Evolutionary conservation across 1,140 invertebrate genomes (phyloP).

Genomic region (Ectropis grisescens): DNA sequence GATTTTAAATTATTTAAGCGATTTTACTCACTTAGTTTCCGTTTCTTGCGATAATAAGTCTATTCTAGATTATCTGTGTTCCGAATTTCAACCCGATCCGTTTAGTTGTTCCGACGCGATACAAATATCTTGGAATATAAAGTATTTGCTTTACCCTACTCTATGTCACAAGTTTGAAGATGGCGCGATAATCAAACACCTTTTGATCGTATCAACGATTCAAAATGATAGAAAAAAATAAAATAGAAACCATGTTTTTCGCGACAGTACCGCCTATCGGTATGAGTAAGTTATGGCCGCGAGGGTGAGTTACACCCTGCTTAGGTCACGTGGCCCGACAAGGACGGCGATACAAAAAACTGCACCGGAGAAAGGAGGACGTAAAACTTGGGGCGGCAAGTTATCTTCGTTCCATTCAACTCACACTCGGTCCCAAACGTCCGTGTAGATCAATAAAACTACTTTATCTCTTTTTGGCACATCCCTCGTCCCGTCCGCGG

Average conservation of each 20-base stretch:
- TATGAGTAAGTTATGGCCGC: slow-evolving; percentile 72
- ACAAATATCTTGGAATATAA: too few relatives aligned
- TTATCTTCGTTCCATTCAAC: slow-evolving; percentile 70
- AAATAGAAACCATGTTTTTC: slow-evolving; percentile 53
- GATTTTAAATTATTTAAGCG: too few relatives aligned
- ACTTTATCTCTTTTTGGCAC: slow-evolving; percentile 73
- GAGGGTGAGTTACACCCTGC: slow-evolving; percentile 69
- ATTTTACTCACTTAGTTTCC: too few relatives aligned
- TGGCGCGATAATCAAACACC: too few relatives aligned
- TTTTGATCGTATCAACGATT: too few relatives aligned
- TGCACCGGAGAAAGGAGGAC: slow-evolving; percentile 27
- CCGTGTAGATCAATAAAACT: slow-evolving; percentile 72
- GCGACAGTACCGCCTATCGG: slow-evolving; percentile 66
- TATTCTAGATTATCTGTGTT: too few relatives aligned
- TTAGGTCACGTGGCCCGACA: slow-evolving; percentile 63
- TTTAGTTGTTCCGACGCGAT: too few relatives aligned
- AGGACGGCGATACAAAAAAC: slow-evolving; percentile 35
- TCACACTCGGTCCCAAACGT: slow-evolving; percentile 65
- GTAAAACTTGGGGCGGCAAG: slow-evolving; percentile 54
- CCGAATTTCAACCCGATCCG: too few relatives aligned
- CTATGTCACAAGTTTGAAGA: too few relatives aligned
- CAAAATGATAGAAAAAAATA: slow-evolving; percentile 26
- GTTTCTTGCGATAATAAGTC: too few relatives aligned
- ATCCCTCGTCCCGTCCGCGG: slow-evolving; percentile 63
- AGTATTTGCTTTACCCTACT: too few relatives aligned